Base-by-base conservation (phyloP, 2,113 vertebrate species). In the Dolichotis patagonum region DNA sequence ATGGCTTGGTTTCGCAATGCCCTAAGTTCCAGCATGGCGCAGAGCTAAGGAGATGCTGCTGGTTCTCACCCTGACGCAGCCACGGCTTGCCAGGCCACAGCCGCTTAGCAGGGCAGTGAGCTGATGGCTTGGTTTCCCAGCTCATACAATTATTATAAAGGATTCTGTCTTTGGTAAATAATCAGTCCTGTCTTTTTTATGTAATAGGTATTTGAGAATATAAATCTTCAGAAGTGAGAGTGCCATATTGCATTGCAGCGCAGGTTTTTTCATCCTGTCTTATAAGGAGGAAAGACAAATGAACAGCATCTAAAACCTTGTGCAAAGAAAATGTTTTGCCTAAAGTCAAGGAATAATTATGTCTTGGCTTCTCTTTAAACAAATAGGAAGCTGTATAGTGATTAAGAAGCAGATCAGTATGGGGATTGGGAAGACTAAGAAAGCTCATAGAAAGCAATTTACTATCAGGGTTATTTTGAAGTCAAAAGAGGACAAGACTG, bases 121-220 rank as follows among this genome's bases (percentile, higher is more conserved):
- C n/a, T n/a, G n/a, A n/a, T n/a, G n/a, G n/a, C n/a, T n/a, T n/a
- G n/a, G n/a, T n/a, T n/a, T n/a, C n/a, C n/a, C n/a, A n/a, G n/a
- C n/a, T 77, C 43, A 19, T 92, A 20, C 13, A 69, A 1, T 83
- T 38, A 2, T 35, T 77, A 2, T 80, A 81, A 90, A 96, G 22
- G 26, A 75, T 69, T 91, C 43, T 54, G 5, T 81, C 75, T 87
- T 95, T 62, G n/a, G 49, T 85, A 69, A 94, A 46, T 77, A 82
- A 54, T 87, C 43, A 58, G 38, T 65, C 73, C 24, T 88, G 14
- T 88, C 73, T 95, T 83, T 60, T 78, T 24, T 77, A n/a, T 63
- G 11, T 93, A 75, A 93, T 26, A 85, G 35, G 43, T 14, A 54
- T 73, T 93, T 62, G 77, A 20, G 32, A 67, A 20, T 49, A 63